Evolutionary conservation across 2,797 vertebrate genomes (phyloP).

Genomic region (Syndactyla subalaris): DNA sequence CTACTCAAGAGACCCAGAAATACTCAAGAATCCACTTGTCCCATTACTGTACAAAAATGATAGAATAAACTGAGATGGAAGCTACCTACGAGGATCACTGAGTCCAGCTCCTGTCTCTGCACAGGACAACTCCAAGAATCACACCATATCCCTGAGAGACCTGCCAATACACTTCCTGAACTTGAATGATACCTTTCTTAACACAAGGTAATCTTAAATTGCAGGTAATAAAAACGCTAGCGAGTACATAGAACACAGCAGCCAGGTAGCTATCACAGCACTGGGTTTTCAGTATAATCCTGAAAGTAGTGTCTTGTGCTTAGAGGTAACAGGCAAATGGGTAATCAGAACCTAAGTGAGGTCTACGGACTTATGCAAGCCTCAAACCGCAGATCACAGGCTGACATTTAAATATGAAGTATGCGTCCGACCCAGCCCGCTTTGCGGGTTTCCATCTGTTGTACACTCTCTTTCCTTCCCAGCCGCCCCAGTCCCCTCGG

Average conservation of each 20-base stretch:
- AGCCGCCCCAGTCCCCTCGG: fast-evolving
- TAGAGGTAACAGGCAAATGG: fast-evolving
- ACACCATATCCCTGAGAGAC: neutral
- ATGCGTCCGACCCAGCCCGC: neutral
- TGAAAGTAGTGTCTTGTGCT: neutral
- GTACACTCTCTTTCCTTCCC: fast-evolving
- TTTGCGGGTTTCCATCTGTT: neutral
- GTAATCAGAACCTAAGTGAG: neutral
- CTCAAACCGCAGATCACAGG: neutral
- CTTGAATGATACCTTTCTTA: neutral
- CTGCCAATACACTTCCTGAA: neutral
- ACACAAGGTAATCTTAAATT: neutral
- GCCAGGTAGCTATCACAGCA: neutral
- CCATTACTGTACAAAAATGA: no score
- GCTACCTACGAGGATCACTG: neutral
- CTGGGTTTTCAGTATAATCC: fast-evolving
- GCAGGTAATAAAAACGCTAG: neutral
- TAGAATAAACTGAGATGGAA: neutral
- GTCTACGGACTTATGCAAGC: neutral
- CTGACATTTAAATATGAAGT: no score
- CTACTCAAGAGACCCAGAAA: neutral
- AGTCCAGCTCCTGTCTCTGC: neutral
- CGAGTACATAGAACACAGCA: fast-evolving
- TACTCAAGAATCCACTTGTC: fast-evolving
- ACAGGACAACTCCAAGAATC: neutral